A percentile compares a stretch with the other conserved stretches of the same genome.
phyloP scores from a whole-genome alignment of 2,888 invertebrate genomes.

The Euzophera pinguis region DNA sequence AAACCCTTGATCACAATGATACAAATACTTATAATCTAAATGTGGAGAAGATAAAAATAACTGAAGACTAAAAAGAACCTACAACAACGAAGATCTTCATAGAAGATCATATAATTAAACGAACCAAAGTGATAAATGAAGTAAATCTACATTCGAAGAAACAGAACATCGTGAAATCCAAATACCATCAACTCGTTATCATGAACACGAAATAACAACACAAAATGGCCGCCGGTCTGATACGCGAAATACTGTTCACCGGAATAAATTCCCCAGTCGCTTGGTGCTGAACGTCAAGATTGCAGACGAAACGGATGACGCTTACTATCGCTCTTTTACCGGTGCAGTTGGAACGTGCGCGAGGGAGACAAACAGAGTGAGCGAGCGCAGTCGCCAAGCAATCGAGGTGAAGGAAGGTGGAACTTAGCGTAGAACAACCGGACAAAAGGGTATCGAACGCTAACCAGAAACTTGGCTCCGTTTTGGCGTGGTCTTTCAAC shows the following conservation, averaged over 20 bases:
- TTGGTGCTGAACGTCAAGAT: constrained; percentile 26
- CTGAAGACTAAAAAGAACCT: no score
- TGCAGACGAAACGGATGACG: constrained; percentile 31
- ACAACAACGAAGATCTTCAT: no score
- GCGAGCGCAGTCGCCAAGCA: constrained; percentile 31
- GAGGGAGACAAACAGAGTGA: constrained; percentile 34
- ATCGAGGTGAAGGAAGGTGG: constrained; percentile 63
- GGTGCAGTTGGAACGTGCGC: constrained; percentile 19
- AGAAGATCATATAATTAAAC: no score
- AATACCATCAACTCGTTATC: neutral
- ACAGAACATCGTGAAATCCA: no score
- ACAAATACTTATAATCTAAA: no score
- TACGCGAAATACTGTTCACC: constrained; percentile 38
- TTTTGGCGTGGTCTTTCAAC: neutral
- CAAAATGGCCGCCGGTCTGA: constrained; percentile 53
- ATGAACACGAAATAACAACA: constrained; percentile 23
- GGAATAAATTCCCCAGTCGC: constrained; percentile 58
- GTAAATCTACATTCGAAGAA: no score
- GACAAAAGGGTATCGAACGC: constrained; percentile 49
- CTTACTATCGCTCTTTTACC: constrained; percentile 31
- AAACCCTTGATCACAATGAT: no score
- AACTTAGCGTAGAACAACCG: constrained; percentile 43
- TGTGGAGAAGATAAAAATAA: no score
- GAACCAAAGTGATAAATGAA: no score
- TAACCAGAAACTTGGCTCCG: constrained; percentile 26